phyloP scores from a whole-genome alignment of 2,113 vertebrate genomes.

The Oryzias melastigma region DNA sequence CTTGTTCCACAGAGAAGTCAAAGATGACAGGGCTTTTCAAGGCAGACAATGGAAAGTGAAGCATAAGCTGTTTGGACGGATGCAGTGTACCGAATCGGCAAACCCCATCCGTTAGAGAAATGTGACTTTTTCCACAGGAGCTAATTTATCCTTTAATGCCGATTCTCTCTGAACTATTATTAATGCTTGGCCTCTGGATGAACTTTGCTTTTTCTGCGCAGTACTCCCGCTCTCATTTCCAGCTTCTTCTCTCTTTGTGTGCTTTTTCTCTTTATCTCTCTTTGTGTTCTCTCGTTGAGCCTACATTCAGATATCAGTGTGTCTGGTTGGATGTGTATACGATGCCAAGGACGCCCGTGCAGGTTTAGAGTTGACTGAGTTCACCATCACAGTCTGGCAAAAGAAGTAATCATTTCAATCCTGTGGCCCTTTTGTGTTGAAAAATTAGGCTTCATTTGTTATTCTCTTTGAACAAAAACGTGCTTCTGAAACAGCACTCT shows the following conservation, averaged over 20 bases:
- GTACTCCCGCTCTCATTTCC: too few relatives aligned
- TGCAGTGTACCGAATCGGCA: background rate
- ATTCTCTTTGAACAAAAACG: too few relatives aligned
- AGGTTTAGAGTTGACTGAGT: slow-evolving; percentile 30
- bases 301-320: slow-evolving; percentile 18
- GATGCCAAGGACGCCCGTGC: slow-evolving; percentile 33
- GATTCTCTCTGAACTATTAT: slow-evolving; percentile 26
- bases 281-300: slow-evolving; percentile 15
- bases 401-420: too few relatives aligned
- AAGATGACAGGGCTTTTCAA: background rate
- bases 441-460: too few relatives aligned
- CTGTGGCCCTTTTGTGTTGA: too few relatives aligned
- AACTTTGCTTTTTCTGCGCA: slow-evolving; percentile 17
- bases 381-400: slow-evolving; percentile 5
- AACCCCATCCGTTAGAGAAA: too few relatives aligned
- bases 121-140: too few relatives aligned
- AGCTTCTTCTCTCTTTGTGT: too few relatives aligned
- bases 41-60: slow-evolving; percentile 11
- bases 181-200: slow-evolving; percentile 19
- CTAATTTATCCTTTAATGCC: background rate
- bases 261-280: background rate
- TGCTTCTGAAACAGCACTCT: too few relatives aligned
- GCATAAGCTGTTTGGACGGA: background rate
- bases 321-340: slow-evolving; percentile 10
- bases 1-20: background rate